Conservation (phyloP, 2,888 invertebrate species). For the Cheilosia impressa region DNA sequence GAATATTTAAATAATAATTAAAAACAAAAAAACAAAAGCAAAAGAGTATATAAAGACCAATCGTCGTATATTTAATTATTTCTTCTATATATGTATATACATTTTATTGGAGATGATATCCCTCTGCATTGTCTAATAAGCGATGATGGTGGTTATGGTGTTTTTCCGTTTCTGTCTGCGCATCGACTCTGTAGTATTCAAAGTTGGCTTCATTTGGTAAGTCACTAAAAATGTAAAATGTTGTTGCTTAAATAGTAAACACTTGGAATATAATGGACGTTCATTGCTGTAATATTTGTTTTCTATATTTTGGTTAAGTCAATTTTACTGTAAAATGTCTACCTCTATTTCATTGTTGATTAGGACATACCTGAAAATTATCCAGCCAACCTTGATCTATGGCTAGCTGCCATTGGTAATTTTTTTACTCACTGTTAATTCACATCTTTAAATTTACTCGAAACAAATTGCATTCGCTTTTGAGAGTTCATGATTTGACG, state of each 20-base stretch:
- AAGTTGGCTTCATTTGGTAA: constrained; percentile 75
- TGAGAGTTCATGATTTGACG: too few relatives aligned
- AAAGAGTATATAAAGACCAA: constrained; percentile 32
- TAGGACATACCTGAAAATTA: too few relatives aligned
- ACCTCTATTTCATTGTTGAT: too few relatives aligned
- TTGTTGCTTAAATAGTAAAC: constrained; percentile 29
- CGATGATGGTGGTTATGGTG: constrained; percentile 69
- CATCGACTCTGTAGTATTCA: constrained; percentile 58
- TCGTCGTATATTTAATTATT: constrained; percentile 44
- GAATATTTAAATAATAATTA: constrained; percentile 9
- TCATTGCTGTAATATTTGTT: constrained; percentile 14
- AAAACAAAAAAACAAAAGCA: constrained; percentile 19
- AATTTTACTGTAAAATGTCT: too few relatives aligned
- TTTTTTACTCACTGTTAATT: too few relatives aligned
- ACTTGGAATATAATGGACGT: background rate
- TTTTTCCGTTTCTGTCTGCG: constrained; percentile 57
- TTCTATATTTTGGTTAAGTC: too few relatives aligned
- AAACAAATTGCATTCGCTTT: too few relatives aligned
- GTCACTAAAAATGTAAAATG: constrained; percentile 71
- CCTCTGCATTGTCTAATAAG: constrained; percentile 36
- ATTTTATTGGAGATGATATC: constrained; percentile 48
- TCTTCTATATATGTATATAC: constrained; percentile 21
- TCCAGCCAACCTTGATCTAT: too few relatives aligned
- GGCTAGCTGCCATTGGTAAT: too few relatives aligned
- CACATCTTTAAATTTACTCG: too few relatives aligned